Evolutionary conservation across 2,888 invertebrate genomes (phyloP), one percentile per base, ranked within the genome.

Genomic region (Panorpa germanica): DNA sequence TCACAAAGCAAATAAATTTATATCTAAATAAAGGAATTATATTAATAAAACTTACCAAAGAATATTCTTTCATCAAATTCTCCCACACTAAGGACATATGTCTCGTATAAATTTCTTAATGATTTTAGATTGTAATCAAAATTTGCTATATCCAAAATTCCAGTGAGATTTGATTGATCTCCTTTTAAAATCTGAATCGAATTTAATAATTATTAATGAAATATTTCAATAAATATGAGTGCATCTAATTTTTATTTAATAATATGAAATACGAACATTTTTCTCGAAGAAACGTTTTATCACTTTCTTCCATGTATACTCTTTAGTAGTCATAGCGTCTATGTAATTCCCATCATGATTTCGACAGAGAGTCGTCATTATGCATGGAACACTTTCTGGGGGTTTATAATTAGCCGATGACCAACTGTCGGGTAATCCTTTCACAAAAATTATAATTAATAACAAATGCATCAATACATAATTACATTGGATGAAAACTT

Each of bases 41-140:
- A n/a, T n/a, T n/a, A n/a, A 37, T 35, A 35, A 21, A 31, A 48
- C 54, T 70, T 64, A 65, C 81, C 78, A 45, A 91, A 64, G 57
- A 96, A 88, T 53, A 96, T 83, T 46, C 93, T 68, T 54, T 98
- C 96, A 52, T 98, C 96, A 53, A 96, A 83, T 52, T 93, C 90
- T 2, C 93, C 91, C 35, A 80, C 77, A 49, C 74, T 83, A 21
- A 91, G 58, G 14, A 95, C 80, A 52, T 80, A 83, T 30, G 81
- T 78, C 49, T 93, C 93, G 51, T 98, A 98, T 8, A 72, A 61
- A 49, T 75, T 81, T 41, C 80, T 82, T 21, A 93, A 59, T 40
- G 76, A 73, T 57, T 80, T 85, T 18, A 76, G 67, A 57, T 93
- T 95, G 11, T 60, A 58, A 42, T 91, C 90, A 57, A 90, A 91